Evolutionary conservation across 2,797 vertebrate genomes (phyloP), one percentile per base, ranked within the genome.

Genomic region (Galago senegalensis): DNA sequence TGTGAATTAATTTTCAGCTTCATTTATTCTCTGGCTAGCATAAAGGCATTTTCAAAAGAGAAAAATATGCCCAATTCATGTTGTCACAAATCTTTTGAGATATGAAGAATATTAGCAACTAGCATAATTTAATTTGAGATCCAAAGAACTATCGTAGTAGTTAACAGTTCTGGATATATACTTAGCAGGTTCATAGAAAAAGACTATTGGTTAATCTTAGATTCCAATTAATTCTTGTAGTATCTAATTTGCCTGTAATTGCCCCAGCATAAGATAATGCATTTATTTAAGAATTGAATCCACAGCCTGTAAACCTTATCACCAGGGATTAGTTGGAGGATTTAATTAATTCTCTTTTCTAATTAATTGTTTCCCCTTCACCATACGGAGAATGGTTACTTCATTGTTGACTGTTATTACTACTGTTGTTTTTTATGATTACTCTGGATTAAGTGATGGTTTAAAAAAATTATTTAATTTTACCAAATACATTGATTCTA

Each of bases 1-100:
- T 94, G 89, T 94, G 94, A 97, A 97, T 97, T 97, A 94, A 98
- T 97, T 98, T 98, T 97, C 96, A 93, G 96, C 91, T 89, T 97
- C 95, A 97, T 98, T 97, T 98, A 92, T 94, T 97, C 85, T 92
- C 94, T 97, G 86, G 92, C 80, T 96, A 93, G 89, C 89, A 97
- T 87, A 94, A 97, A 97, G 86, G 90, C 81, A 97, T 92, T 97
- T 97, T 95, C 76, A 83, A 85, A 80, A 56, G 81, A 96, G 90
- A 96, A 95, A 96, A 97, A 97, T 88, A 65, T 43, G 23, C 87
- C 63, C 90, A 90, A 76, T 95, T 88, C 58, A 72, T 95, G 81
- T 88, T 97, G 79, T 63, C 89, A 96, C 95, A 94, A 95, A 96
- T 93, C 87, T 97, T 96, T 92, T 91, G 89, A 96, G 87, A 96